These are phyloP conservation scores for Radopholus similis DNA, from an alignment of 1,140 invertebrate genomes.

Conservation along the genomic window DNA sequence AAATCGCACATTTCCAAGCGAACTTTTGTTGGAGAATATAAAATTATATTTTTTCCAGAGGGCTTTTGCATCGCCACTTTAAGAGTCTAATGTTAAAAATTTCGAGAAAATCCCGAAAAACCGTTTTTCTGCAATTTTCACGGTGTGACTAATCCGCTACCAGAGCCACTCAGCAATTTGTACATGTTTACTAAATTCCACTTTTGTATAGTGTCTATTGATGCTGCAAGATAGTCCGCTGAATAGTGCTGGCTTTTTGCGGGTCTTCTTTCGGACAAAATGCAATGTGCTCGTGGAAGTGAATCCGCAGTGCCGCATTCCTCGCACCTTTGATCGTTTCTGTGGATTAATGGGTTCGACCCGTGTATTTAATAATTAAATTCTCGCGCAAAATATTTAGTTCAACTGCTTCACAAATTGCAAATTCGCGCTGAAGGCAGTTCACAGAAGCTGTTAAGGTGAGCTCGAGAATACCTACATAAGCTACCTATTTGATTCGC, in stretches of 20 bases:
- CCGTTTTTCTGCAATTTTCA: no score
- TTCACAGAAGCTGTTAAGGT: constrained; percentile 75
- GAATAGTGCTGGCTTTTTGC: constrained; percentile 65
- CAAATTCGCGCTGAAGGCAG: constrained; percentile 82
- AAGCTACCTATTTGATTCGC: neutral
- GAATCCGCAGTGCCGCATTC: constrained; percentile 95
- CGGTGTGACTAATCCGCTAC: no score
- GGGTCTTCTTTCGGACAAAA: constrained; percentile 89
- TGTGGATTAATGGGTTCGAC: constrained; percentile 87
- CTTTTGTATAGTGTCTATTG: constrained; percentile 63
- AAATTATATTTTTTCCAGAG: no score
- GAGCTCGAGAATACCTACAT: neutral
- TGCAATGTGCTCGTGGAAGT: constrained; percentile 97
- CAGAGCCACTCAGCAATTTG: neutral
- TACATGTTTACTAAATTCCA: constrained; percentile 25
- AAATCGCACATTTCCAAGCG: constrained; percentile 11
- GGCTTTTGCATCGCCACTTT: no score
- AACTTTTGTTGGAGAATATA: neutral
- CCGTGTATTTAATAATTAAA: neutral
- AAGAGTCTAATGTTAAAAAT: no score
- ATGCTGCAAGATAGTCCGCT: constrained; percentile 66
- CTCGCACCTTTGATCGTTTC: constrained; percentile 94
- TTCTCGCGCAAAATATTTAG: constrained; percentile 66
- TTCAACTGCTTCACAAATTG: constrained; percentile 91
- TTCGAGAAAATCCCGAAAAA: no score